Base-by-base conservation (phyloP, 2,888 invertebrate species). In the Acleris holmiana region DNA sequence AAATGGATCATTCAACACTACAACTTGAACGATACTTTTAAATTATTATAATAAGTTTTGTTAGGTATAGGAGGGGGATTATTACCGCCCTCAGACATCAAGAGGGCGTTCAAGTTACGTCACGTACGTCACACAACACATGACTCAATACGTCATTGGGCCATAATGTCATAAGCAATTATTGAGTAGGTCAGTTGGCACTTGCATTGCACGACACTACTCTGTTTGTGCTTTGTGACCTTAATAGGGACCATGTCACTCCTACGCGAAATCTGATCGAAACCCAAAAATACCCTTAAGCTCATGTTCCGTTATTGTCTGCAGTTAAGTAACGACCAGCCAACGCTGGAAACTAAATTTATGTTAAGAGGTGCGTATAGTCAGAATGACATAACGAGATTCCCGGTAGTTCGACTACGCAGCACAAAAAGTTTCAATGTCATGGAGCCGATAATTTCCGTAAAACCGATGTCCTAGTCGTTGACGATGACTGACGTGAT, bases 131-230 rank as follows among this genome's bases (percentile, higher is more conserved):
- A 55, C 76, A 83, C 73, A 68, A 63, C 53, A 62, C 71, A 76
- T 83, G 83, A 76, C 79, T 76, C 71, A 81, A 81, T 79, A 74
- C 77, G 76, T 79, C 80, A 79, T 76, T 82, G 75, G 77, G 77
- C 74, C 73, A 76, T 69, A 57, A 72, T 77, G 77, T 75, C 79
- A 78, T 74, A 76, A 75, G 73, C 72, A 70, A 76, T 78, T 76
- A 77, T 72, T 64, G 80, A 79, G 76, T 82, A 78, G 80, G 83
- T 78, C 82, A 83, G 72, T 72, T 70, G 71, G 68, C 73, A 71
- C 56, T 67, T 66, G 63, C 62, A 76, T 60, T 65, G 65, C 65
- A 65, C 44, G 54, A 55, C 59, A 65, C 59, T 40, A 48, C 19
- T 49, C 15, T 44, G 44, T 21, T 35, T 51, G 23, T 55, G 10